These are phyloP conservation scores for Eristalinus sepulchralis DNA, from an alignment of 2,888 invertebrate species.

Conservation along the genomic window DNA sequence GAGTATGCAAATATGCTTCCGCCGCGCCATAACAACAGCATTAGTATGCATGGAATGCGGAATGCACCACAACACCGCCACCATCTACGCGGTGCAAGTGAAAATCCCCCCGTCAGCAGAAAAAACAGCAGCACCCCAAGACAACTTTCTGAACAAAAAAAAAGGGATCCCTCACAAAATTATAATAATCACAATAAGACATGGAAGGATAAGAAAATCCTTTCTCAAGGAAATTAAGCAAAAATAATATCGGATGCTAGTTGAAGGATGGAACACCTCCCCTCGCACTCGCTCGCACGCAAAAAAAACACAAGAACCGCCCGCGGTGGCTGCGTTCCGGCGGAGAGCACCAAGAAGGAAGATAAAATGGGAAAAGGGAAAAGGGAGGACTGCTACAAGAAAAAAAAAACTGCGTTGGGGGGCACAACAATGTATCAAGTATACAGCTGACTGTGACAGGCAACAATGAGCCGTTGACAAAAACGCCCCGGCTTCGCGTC, in stretches of 20 bases:
- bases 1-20: conserved; percentile 60
- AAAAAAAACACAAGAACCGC: conserved; percentile 12
- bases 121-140: not conserved
- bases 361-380: conserved; percentile 1
- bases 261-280: conserved; percentile 43
- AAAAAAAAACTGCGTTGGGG: conserved; percentile 10
- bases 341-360: not conserved
- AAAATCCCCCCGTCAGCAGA: not conserved
- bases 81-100: not conserved
- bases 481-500: conserved; percentile 16
- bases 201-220: conserved; percentile 43
- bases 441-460: conserved; percentile 45
- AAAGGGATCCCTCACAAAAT: conserved; percentile 20
- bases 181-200: conserved; percentile 52
- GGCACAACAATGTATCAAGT: conserved; percentile 55
- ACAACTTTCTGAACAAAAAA: not conserved
- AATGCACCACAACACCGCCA: conserved; percentile 32
- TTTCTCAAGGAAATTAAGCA: conserved; percentile 68
- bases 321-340: conserved; percentile 24
- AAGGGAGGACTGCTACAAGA: not conserved
- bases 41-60: conserved; percentile 67
- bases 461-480: conserved; percentile 57
- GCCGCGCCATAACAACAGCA: conserved; percentile 45
- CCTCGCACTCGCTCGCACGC: conserved; percentile 1
- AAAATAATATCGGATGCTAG: conserved; percentile 64